Evolutionary conservation across 2,888 invertebrate genomes (phyloP), one percentile per base, ranked within the genome.

Genomic region (Dichetophora obliterata): DNA sequence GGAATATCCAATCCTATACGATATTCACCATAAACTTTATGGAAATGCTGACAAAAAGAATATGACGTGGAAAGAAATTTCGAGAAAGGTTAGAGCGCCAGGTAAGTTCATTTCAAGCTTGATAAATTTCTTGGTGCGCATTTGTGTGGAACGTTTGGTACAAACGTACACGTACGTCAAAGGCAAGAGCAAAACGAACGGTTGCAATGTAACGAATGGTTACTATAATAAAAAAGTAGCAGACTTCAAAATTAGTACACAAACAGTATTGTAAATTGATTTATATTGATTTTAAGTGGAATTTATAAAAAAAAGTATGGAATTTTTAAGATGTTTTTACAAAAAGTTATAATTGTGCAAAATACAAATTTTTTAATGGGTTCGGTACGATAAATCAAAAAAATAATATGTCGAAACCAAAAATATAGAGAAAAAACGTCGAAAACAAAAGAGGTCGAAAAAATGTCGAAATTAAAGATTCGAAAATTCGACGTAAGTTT

Each of bases 1-100:
- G 9, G 48, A 66, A 1, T 66, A 48, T 66, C 66, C 66, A 8
- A 48, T 66, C 2, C 19, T 66, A 19, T 66, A 66, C 48, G 48
- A 66, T 22, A 48, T 22, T 22, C 14, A 1, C 2, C n/a, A 66
- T 16, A 66, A 48, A 4, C 22, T 43, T 66, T 48, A 66, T 14
- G 48, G 43, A 6, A 66, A 66, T 37, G 3, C 14, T 11, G 66
- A 66, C 14, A 66, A 9, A 48, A 66, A 66, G 9, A 24, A 66
- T n/a, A 11, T 9, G 19, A 24, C 66, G 3, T 66, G 66, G 66
- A 66, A 22, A 9, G 66, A 22, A 48, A 66, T 66, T 6, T 48
- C 43, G 3, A 22, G 5, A 11, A 66, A 43, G 48, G 43, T 66
- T 6, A 16, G 24, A 9, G 24, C 19, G n/a, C 19, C 66, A 43